These are phyloP conservation scores for Ascidia mentula DNA, from an alignment of 23 tunicate genomes.

Conservation along the genomic window DNA sequence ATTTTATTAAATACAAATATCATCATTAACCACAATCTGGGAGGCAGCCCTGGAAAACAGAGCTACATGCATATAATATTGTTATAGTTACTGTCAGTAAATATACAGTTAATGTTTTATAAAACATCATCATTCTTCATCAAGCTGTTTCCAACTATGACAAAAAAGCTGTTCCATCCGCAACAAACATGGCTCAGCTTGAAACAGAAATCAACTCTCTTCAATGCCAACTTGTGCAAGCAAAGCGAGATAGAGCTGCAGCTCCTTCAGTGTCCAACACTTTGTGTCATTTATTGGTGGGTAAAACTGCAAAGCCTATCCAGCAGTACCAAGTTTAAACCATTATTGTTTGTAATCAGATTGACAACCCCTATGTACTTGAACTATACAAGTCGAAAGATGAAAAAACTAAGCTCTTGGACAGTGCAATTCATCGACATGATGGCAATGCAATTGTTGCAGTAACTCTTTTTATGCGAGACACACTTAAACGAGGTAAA, in stretches of 20 bases:
- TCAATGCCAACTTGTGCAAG: slow-evolving; percentile 60
- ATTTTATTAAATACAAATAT: too few species aligned
- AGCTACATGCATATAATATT: too few species aligned
- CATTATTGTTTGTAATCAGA: slow-evolving; percentile 20
- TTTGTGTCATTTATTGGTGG: slow-evolving; percentile 54
- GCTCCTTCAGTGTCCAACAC: slow-evolving; percentile 71
- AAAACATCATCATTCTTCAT: too few species aligned
- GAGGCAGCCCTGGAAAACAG: too few species aligned
- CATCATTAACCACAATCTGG: too few species aligned
- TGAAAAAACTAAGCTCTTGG: slow-evolving; percentile 70
- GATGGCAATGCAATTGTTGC: slow-evolving; percentile 88
- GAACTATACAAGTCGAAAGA: slow-evolving; percentile 86
- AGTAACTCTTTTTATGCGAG: slow-evolving; percentile 71
- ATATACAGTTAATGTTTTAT: too few species aligned
- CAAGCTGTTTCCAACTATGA: slow-evolving; percentile 26
- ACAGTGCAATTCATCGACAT: slow-evolving; percentile 62
- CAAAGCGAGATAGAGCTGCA: slow-evolving; percentile 67
- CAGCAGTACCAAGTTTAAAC: too few species aligned
- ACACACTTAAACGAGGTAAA: slow-evolving; percentile 39
- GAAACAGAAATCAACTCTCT: slow-evolving; percentile 50
- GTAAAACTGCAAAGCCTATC: too few species aligned
- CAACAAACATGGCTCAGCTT: slow-evolving; percentile 56
- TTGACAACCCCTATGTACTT: slow-evolving; percentile 47
- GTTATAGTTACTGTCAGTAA: too few species aligned
- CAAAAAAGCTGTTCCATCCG: slow-evolving; percentile 1